phyloP scores from a whole-genome alignment of 2,888 invertebrate genomes.

The Cenopis cana region DNA sequence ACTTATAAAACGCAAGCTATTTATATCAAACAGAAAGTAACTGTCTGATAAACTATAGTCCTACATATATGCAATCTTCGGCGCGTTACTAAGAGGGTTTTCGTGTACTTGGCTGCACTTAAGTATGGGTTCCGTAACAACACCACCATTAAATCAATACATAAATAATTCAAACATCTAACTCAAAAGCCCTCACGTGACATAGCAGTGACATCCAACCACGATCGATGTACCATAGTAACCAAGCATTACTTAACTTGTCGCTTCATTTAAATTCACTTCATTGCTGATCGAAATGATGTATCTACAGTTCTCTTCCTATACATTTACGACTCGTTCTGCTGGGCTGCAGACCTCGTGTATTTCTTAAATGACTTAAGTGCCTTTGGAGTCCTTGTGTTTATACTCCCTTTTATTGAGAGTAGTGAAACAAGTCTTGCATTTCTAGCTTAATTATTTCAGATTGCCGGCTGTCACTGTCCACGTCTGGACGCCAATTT shows the following conservation, averaged over 20 bases:
- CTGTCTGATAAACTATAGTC: neutral
- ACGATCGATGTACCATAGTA: conserved; percentile 31
- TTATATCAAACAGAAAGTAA: neutral
- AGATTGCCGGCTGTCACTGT: conserved; percentile 58
- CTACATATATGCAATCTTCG: neutral
- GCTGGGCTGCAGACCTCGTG: neutral
- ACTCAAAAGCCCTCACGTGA: conserved; percentile 1
- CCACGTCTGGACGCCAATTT: conserved; percentile 55
- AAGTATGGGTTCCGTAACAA: neutral
- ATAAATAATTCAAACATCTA: conserved; percentile 22
- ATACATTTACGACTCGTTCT: neutral
- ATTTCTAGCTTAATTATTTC: conserved; percentile 63
- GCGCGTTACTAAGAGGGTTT: neutral
- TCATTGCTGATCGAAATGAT: conserved; percentile 44
- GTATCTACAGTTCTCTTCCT: neutral
- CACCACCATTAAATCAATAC: conserved; percentile 9
- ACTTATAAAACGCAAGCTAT: neutral
- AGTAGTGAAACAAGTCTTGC: conserved; percentile 18
- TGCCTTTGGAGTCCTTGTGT: conserved; percentile 1
- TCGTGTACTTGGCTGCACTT: neutral
- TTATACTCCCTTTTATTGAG: conserved; percentile 10
- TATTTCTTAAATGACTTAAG: conserved; percentile 15
- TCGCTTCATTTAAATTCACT: conserved; percentile 54
- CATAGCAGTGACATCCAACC: conserved; percentile 34
- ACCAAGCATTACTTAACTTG: conserved; percentile 40